Conservation (phyloP, 2,113 vertebrate species). For the Anguilla japonica region DNA sequence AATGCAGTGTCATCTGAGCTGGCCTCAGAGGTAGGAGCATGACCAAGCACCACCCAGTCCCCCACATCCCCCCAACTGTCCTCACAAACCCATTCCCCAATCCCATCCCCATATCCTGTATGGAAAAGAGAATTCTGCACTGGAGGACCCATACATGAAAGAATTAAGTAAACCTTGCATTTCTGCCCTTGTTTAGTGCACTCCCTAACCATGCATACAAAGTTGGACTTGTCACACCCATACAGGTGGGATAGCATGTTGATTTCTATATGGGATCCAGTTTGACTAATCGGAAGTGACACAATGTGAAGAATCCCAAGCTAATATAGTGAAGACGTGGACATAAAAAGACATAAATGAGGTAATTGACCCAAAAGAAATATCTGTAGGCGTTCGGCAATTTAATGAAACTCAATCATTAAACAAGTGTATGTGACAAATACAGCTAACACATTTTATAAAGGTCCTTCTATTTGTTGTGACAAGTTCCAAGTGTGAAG, state of each 20-base stretch:
- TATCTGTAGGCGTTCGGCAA: slow-evolving; percentile 35
- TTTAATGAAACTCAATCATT: slow-evolving; percentile 36
- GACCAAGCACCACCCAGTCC: neutral
- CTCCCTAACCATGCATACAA: neutral
- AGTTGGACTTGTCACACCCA: neutral
- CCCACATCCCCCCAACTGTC: too few species aligned
- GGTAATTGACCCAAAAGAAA: slow-evolving; percentile 41
- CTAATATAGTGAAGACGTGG: slow-evolving; percentile 16
- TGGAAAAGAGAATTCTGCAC: neutral
- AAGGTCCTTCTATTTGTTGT: slow-evolving; percentile 32
- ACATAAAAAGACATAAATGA: slow-evolving; percentile 40
- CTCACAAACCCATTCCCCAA: too few species aligned
- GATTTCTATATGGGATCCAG: slow-evolving; percentile 57
- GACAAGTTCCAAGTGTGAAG: slow-evolving; percentile 35
- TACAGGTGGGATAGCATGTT: slow-evolving; percentile 27
- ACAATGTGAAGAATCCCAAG: slow-evolving; percentile 38
- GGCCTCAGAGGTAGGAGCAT: neutral
- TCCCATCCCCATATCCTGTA: neutral
- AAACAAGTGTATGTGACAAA: slow-evolving; percentile 12
- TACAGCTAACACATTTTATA: slow-evolving; percentile 3
- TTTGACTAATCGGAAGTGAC: slow-evolving; percentile 64
- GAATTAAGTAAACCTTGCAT: neutral
- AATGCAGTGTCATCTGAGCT: slow-evolving; percentile 54
- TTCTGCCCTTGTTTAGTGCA: neutral
- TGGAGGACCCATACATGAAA: neutral